A percentile compares a stretch with the other conserved stretches of the same genome.
Evolutionary conservation across 2,113 vertebrate species (phyloP).

Genomic region (Thalassarche chlororhynchos): DNA sequence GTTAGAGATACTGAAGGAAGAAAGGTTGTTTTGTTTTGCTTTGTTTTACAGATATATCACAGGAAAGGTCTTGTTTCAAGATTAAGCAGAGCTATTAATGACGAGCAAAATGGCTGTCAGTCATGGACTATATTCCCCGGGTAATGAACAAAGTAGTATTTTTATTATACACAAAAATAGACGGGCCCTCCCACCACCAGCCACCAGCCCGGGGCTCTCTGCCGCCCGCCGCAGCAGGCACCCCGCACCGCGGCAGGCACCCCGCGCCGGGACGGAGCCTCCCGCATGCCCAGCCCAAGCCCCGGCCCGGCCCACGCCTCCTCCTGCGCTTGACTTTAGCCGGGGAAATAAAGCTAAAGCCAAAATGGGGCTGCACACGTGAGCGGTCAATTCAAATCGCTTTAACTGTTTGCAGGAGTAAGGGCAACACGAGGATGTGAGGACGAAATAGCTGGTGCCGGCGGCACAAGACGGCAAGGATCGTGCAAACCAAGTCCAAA

Average conservation of each 20-base stretch:
- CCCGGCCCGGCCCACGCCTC: background rate
- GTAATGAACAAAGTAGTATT: background rate
- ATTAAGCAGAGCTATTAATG: background rate
- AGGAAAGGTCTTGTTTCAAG: background rate
- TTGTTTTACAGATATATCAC: constrained; percentile 12
- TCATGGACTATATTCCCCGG: background rate
- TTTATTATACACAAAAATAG: background rate
- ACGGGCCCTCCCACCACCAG: background rate
- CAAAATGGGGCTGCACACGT: rapidly evolving
- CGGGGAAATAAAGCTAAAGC: background rate
- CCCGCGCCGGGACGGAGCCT: background rate
- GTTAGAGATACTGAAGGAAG: background rate
- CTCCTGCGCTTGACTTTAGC: background rate
- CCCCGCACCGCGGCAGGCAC: background rate
- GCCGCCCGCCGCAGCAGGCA: background rate
- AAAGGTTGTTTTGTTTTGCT: constrained; percentile 35
- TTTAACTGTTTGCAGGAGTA: too few species aligned
- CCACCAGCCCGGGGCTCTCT: rapidly evolving
- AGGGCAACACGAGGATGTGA: rapidly evolving
- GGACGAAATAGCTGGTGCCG: rapidly evolving
- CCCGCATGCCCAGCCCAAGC: rapidly evolving
- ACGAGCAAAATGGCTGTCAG: background rate
- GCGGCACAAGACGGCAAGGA: rapidly evolving
- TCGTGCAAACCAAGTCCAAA: background rate
- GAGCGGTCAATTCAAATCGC: background rate